Percentiles rank a stretch among this genome's conserved stretches.
phyloP scores from a whole-genome alignment of 2,113 vertebrate species.

The Heterotilapia buettikoferi region DNA sequence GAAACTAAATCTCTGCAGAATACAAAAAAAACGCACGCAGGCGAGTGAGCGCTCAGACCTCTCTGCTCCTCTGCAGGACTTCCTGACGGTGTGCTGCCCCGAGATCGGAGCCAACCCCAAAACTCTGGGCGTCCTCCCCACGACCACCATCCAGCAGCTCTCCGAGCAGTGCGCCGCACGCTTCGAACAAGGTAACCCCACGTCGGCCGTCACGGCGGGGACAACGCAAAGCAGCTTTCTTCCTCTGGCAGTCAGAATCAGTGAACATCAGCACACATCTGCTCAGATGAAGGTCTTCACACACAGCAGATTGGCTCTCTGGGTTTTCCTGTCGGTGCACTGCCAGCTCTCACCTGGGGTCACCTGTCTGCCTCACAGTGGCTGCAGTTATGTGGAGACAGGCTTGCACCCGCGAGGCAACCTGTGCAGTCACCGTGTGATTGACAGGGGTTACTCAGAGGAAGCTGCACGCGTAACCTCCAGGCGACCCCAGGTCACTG shows the following conservation, averaged over 20 bases:
- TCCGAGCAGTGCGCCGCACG: slow-evolving; percentile 82
- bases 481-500: fast-evolving
- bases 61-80: slow-evolving; percentile 75
- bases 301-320: neutral
- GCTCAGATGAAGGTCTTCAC: neutral
- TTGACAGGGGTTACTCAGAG: neutral
- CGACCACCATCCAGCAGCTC: slow-evolving; percentile 76
- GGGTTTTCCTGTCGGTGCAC: neutral
- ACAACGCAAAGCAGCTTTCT: neutral
- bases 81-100: slow-evolving; percentile 86
- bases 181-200: slow-evolving; percentile 72
- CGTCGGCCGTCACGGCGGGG: neutral
- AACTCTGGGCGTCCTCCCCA: slow-evolving; percentile 79
- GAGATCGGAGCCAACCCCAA: slow-evolving; percentile 75
- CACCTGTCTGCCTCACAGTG: neutral
- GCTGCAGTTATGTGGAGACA: neutral
- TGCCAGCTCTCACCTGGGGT: neutral
- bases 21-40: fast-evolving
- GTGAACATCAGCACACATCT: neutral
- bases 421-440: neutral
- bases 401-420: neutral
- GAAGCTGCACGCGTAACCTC: neutral
- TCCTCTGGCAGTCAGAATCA: neutral
- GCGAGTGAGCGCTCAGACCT: neutral
- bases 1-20: neutral